Evolutionary conservation across 2,888 invertebrate genomes (phyloP), one percentile per base, ranked within the genome.

Genomic region (Digitonthophagus gazella): DNA sequence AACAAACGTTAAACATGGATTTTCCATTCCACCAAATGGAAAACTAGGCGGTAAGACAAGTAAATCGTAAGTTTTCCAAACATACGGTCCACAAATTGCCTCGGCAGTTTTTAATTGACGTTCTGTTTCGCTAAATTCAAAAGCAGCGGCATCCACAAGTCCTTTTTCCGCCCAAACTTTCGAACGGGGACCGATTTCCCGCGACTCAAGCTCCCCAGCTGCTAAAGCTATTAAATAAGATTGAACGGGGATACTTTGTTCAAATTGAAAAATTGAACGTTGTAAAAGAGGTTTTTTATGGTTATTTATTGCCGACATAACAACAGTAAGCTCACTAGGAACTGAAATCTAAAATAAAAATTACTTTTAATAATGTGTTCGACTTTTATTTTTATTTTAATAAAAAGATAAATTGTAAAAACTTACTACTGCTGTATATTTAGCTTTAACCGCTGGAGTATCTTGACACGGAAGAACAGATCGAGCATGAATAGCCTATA

Each of bases 1-100:
- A 2, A 97, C 92, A 83, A 98, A 98, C 0, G 97, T 97, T 64
- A 98, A 83, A 80, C 97, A 97, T 0, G 97, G 97, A 85, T 98
- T 97, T 83, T 98, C 97, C 97, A 98, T 98, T 15, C 97, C 97
- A 0, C 97, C 97, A 80, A 90, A 97, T 0, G 97, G 96, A 85
- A 97, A 98, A 73, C 93, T 92, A 0, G 97, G 95, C 0, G 97
- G 97, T 78, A 98, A 86, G 55, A 97, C 93, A 54, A 98, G 84
- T 69, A 93, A 79, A 83, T 97, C 97, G 81, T 97, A 98, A 74
- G 90, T 88, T 3, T 91, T 91, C 97, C 97, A 97, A 67, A 93
- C 91, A 81, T 97, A 97, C 0, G 91, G 91, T 0, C 97, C 97
- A 78, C 95, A 91, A 71, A 97, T 84, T 1, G 87, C 86, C 80